Conservation (phyloP, 2,888 invertebrate genomes). For the Ormyrus nitidulus region DNA sequence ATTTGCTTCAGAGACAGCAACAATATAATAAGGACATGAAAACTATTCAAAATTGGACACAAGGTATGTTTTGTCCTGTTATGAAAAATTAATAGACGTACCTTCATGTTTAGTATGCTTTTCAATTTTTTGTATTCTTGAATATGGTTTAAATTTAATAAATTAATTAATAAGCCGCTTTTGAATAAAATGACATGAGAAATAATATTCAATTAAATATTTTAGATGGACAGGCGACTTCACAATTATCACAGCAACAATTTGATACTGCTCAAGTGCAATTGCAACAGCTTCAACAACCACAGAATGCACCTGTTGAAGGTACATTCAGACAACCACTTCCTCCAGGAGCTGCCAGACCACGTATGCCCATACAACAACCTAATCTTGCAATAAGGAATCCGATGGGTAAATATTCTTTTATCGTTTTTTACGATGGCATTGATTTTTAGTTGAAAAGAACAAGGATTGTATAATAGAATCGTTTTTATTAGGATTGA, state of each 20-base stretch:
- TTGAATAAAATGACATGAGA: no score
- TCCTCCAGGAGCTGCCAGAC: slow-evolving; percentile 79
- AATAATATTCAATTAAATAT: not conserved
- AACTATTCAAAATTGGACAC: slow-evolving; percentile 69
- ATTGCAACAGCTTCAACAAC: slow-evolving; percentile 64
- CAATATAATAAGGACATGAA: slow-evolving; percentile 78
- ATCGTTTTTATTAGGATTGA: slow-evolving; percentile 63
- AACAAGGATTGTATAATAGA: not conserved
- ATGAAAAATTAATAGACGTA: no score
- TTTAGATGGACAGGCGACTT: slow-evolving; percentile 65
- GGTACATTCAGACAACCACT: slow-evolving; percentile 84
- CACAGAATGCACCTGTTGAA: slow-evolving; percentile 75
- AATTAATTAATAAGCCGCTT: no score
- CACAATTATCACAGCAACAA: slow-evolving; percentile 65
- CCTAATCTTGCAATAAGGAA: slow-evolving; percentile 70
- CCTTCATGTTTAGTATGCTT: no score
- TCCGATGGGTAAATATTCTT: slow-evolving; percentile 40
- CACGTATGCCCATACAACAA: slow-evolving; percentile 75
- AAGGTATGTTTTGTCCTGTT: slow-evolving; percentile 62
- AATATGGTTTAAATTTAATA: no score
- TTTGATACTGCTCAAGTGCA: slow-evolving; percentile 69
- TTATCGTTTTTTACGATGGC: not conserved
- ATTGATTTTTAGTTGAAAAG: not conserved
- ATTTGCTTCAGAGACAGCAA: slow-evolving; percentile 87
- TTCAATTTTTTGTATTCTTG: no score